Percentiles rank a stretch among this genome's conserved stretches.
phyloP scores from a whole-genome alignment of 2,888 invertebrate genomes.

The Epiblema foenella region DNA sequence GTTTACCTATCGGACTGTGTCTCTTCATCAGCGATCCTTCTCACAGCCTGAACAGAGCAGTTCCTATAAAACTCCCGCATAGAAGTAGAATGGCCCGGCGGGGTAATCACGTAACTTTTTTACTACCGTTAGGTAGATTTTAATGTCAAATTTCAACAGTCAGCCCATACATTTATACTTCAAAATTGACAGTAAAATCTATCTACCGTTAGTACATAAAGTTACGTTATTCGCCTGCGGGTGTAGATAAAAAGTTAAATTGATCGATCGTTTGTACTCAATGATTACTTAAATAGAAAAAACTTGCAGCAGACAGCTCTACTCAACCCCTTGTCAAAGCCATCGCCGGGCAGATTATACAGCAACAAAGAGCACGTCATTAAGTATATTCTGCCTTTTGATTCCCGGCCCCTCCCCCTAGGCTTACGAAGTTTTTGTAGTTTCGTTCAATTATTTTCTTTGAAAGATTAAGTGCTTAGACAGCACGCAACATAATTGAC shows the following conservation, averaged over 20 bases:
- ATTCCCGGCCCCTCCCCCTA: neutral
- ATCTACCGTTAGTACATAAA: too few relatives aligned
- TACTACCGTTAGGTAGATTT: too few relatives aligned
- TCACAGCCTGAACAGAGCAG: slow-evolving; percentile 45
- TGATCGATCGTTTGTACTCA: too few relatives aligned
- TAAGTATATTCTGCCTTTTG: slow-evolving; percentile 1
- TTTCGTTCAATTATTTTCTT: neutral
- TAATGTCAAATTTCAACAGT: too few relatives aligned
- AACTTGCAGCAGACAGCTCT: neutral
- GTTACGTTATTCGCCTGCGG: too few relatives aligned
- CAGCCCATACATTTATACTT: too few relatives aligned
- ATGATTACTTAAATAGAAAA: neutral
- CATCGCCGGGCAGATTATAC: slow-evolving; percentile 2
- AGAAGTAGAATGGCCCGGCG: too few relatives aligned
- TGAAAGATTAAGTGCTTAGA: neutral
- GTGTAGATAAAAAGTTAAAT: too few relatives aligned
- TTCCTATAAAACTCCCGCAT: slow-evolving; percentile 49
- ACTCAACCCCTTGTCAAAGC: slow-evolving; percentile 22
- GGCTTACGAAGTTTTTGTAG: slow-evolving; percentile 7
- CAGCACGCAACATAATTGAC: too few relatives aligned
- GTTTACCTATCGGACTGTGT: slow-evolving; percentile 20
- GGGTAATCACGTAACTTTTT: too few relatives aligned
- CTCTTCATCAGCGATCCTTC: slow-evolving; percentile 19
- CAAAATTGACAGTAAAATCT: too few relatives aligned
- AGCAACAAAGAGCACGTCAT: slow-evolving; percentile 7